Base-by-base conservation (phyloP, 2,113 vertebrate genomes). In the Dunckerocampus dactyliophorus region DNA sequence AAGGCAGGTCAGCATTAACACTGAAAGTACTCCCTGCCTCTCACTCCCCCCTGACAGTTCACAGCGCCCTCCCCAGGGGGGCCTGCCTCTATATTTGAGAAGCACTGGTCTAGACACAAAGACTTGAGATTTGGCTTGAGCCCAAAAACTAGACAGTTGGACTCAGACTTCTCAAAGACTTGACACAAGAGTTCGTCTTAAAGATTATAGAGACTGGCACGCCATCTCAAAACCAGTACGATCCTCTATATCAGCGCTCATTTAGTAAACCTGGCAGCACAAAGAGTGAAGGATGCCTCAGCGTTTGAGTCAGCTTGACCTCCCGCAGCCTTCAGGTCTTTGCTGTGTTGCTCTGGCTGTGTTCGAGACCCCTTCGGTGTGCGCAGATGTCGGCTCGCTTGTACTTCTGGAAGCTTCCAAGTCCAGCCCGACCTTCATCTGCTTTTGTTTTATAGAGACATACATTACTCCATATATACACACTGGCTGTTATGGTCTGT, bases 231-330 rank as follows among this genome's bases (percentile, higher is more conserved):
- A 51, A 22, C 49, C 49, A 0, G 1, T 15, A 6, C 20, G 4
- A 53, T 53, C 24, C 14, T 31, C 24, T 31, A 53, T 16, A 53
- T 53, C 52, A 39, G n/a, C 2, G 34, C 34, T 42, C 19, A 12
- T 42, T 56, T 42, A 39, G 19, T 15, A 19, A 9, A 42, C 34
- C 34, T 56, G 53, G 34, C 54, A 42, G 37, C 19, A 56, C 34
- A 21, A 37, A 20, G 6, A 8, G 6, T 12, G 39, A 21, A 56
- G 37, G 6, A 56, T 56, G 37, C 37, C 54, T 56, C 34, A 56
- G 37, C 19, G 19, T 21, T 43, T 56, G 54, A 56, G 54, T 56
- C 54, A 56, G 34, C 54, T 43, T 42, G 54, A 56, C 54, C 34
- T 56, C 54, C 54, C 37, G 54, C 54, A 42, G 54, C 12, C 54